These are phyloP conservation scores for Eucidaris tribuloides DNA, from an alignment of 35 echinoderm and acorn worm genomes.

Conservation along the genomic window DNA sequence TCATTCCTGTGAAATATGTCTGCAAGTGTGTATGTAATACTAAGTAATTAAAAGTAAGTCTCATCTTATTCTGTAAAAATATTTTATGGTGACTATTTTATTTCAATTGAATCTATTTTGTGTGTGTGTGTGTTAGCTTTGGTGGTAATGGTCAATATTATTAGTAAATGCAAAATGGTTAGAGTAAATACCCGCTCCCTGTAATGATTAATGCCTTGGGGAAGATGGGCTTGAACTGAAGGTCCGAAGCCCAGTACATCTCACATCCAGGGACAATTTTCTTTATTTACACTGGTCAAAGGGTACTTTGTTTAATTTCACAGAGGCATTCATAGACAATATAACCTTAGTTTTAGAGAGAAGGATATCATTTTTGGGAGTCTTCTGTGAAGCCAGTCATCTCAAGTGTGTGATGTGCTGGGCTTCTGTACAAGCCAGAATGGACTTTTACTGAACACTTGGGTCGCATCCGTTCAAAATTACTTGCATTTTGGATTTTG, in stretches of 20 bases:
- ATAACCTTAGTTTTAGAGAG: background rate
- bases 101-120: background rate
- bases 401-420: no score
- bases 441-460: no score
- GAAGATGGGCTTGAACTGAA: no score
- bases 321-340: background rate
- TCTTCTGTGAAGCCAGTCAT: no score
- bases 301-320: background rate
- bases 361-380: no score
- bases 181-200: background rate
- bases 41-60: background rate
- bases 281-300: background rate
- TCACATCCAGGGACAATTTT: background rate
- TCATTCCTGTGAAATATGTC: background rate
- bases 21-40: background rate
- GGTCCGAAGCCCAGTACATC: background rate
- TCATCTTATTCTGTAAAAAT: background rate
- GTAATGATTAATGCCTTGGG: background rate
- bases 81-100: no score
- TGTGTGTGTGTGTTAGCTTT: background rate
- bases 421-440: no score
- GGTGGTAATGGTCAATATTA: background rate
- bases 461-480: no score
- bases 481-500: no score
- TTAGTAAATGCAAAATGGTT: background rate